Conservation (phyloP, 1,140 invertebrate species). For the Tetraneura akinire region DNA sequence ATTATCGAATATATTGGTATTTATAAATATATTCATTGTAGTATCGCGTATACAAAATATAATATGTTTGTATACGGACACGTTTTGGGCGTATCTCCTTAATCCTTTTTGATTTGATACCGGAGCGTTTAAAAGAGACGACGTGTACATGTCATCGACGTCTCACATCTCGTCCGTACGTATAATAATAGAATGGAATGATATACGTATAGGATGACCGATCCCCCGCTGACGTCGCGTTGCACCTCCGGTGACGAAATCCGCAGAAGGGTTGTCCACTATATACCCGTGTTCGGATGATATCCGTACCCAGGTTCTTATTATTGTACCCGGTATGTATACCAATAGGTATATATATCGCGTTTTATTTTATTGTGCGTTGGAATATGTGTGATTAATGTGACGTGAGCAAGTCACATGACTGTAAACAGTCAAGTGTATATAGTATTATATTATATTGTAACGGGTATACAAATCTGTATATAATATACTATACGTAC, state of each 20-base stretch:
- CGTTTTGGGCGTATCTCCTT: conserved; percentile 4
- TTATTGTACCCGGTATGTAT: too few species aligned
- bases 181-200: too few species aligned
- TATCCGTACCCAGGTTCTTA: neutral
- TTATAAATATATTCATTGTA: too few species aligned
- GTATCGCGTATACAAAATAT: too few species aligned
- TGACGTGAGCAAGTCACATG: too few species aligned
- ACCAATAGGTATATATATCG: neutral
- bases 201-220: too few species aligned
- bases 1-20: too few species aligned
- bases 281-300: too few species aligned
- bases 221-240: neutral
- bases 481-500: too few species aligned
- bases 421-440: too few species aligned
- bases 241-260: neutral
- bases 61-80: neutral
- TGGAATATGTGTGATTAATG: conserved; percentile 21
- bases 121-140: neutral
- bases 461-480: too few species aligned
- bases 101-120: conserved; percentile 9
- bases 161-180: neutral
- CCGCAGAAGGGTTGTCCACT: conserved; percentile 46
- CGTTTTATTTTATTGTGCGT: neutral
- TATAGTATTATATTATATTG: too few species aligned
- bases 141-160: conserved; percentile 6